Evolutionary conservation across 1,140 invertebrate genomes (phyloP).

Genomic region (Eciton burchellii): DNA sequence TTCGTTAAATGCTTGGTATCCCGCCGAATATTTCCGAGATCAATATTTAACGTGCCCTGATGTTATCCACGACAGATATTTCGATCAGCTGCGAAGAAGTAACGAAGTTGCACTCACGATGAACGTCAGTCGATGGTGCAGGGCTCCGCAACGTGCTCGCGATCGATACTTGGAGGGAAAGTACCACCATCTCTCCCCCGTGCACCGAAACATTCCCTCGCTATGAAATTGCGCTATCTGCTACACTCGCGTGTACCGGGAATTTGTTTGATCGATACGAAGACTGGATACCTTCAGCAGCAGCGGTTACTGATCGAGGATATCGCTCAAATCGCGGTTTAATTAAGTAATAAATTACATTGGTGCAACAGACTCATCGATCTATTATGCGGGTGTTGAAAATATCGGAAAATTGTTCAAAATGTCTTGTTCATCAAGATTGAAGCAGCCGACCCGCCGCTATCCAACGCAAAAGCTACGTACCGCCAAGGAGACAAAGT

Average conservation of each 20-base stretch:
- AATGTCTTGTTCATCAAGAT: slow-evolving; percentile 46
- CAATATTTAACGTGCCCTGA: background rate
- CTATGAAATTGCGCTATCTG: background rate
- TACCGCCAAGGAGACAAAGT: slow-evolving; percentile 30
- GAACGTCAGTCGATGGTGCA: slow-evolving; percentile 46
- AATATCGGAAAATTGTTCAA: slow-evolving; percentile 38
- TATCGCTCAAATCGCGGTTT: background rate
- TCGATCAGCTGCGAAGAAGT: background rate
- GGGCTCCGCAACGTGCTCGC: background rate
- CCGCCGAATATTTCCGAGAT: slow-evolving; percentile 12
- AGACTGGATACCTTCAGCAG: slow-evolving; percentile 9
- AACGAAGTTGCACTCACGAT: background rate
- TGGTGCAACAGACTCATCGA: background rate
- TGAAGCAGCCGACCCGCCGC: background rate
- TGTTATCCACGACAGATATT: slow-evolving; percentile 44
- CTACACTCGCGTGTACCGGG: too few relatives aligned
- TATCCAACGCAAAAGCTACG: background rate
- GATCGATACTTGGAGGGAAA: slow-evolving; percentile 40
- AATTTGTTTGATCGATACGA: slow-evolving; percentile 71
- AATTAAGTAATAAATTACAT: slow-evolving; percentile 16
- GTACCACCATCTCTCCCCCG: slow-evolving; percentile 41
- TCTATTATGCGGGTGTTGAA: background rate
- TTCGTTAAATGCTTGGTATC: background rate
- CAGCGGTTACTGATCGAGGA: slow-evolving; percentile 30
- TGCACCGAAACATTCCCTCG: background rate